Base-by-base conservation (phyloP, 2,888 invertebrate genomes). In the Maniola hyperantus region DNA sequence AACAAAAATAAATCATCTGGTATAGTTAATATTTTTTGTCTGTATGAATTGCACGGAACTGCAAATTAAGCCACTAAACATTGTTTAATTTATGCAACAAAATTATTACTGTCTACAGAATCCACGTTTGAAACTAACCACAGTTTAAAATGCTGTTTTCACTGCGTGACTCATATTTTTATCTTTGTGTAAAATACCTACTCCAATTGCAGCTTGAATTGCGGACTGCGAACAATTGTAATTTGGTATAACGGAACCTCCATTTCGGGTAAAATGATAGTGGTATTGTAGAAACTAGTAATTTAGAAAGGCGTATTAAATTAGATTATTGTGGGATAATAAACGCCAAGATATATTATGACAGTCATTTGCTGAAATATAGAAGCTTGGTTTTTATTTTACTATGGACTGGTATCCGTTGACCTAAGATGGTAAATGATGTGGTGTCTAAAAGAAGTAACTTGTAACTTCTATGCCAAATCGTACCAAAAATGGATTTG, bases 141-240 rank as follows among this genome's bases (percentile, higher is more conserved):
- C 53, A 54, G 8, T 54, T 34, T n/a, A 33, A 34, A 7, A 34
- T 11, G 6, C 36, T 18, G 11, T 57, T 39, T 13, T 20, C 39
- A 10, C 39, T 10, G 0, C 36, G 55, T 57, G 55, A 57, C 20
- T 42, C 11, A 20, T 42, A 57, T 42, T 57, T 18, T 18, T 36
- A 55, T 36, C 15, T n/a, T 4, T 6, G 36, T 10, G 55, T 36
- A 36, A 57, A 36, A 18, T 36, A 36, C 36, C 55, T 57, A 42
- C 18, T 6, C 39, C 39, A 42, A 39, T 57, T 18, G 39, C 20
- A 57, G n/a, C n/a, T n/a, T 18, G 5, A 46, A n/a, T 46, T 54
- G 54, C 15, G 54, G 36, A 54, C 18, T 10, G 54, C 15, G n/a
- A 54, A 18, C 36, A 15, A 36, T 54, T 54, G 54, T 54, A 54